Base-by-base conservation (phyloP, 2,888 invertebrate species). In the Amblyteles armatorius region DNA sequence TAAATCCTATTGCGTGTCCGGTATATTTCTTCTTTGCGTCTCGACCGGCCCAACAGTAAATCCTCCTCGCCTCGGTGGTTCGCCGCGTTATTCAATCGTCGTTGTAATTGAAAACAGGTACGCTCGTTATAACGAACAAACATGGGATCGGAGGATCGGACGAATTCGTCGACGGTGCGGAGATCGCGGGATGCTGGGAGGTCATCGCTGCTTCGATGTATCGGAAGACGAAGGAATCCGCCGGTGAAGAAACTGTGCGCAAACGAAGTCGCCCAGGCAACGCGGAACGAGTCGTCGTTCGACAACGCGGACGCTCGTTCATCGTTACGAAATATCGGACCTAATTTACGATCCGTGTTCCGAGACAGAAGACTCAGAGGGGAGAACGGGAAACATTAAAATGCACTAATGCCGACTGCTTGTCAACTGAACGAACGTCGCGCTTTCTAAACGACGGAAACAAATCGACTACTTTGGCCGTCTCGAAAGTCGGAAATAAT, bases 111-210 rank as follows among this genome's bases (percentile, higher is more conserved):
- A 4, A 44, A 52, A 5, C 60, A 65, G 55, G 65, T 52, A 26
- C 22, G n/a, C 33, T 9, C 48, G 19, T 55, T 19, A 13, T 40
- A 48, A 26, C 29, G 44, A 40, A 63, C 19, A 78, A 68, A 50
- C 57, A 79, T 67, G 55, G 76, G 2, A 67, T 60, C 76, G 72
- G 57, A 79, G 63, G 57, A 48, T 65, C 50, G 60, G 55, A 22
- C 9, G 50, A 50, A 84, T 79, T 80, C 69, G 68, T 77, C 68
- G 36, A 52, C 63, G 68, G 29, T 69, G 55, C 77, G 52, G 65
- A 79, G 79, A 72, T 74, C 22, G 76, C 82, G 74, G 72, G 55
- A 78, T 86, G 76, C 63, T 78, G 85, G 85, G 77, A 87, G 82
- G 82, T 84, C 78, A 78, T 83, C 80, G 44, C 67, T 69, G 82